Percentiles rank a stretch among this genome's conserved stretches.
phyloP scores from a whole-genome alignment of 1,140 invertebrate genomes.

The Papilio aristodemus region DNA sequence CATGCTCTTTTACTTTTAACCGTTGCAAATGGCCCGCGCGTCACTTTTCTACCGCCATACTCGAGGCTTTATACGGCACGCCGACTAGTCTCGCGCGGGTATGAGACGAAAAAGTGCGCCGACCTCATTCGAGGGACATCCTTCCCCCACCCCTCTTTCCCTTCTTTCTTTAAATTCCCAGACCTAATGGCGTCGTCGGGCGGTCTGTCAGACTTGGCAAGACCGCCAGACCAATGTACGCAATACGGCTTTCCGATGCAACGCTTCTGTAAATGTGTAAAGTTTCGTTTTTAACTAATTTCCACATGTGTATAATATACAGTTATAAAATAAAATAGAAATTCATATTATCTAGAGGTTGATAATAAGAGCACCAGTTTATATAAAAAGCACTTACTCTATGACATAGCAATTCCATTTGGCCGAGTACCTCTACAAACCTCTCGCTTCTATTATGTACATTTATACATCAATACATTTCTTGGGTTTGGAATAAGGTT shows the following conservation, averaged over 20 bases:
- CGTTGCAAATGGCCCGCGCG: slow-evolving; percentile 32
- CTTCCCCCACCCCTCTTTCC: slow-evolving; percentile 35
- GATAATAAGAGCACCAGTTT: too few species aligned
- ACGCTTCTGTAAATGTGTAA: neutral
- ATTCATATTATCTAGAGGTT: too few species aligned
- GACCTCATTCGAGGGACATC: slow-evolving; percentile 49
- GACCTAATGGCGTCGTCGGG: slow-evolving; percentile 49
- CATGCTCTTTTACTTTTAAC: slow-evolving; percentile 30
- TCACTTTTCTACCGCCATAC: slow-evolving; percentile 28
- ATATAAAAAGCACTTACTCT: too few species aligned
- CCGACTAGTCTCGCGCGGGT: slow-evolving; percentile 49
- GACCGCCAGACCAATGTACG: slow-evolving; percentile 43
- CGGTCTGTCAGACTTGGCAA: slow-evolving; percentile 42
- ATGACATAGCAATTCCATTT: too few species aligned
- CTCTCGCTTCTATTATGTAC: too few species aligned
- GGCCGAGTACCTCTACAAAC: too few species aligned
- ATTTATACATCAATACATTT: too few species aligned
- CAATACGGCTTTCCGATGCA: slow-evolving; percentile 36
- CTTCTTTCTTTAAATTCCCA: slow-evolving; percentile 35
- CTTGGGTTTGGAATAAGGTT: too few species aligned
- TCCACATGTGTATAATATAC: too few species aligned
- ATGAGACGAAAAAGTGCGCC: slow-evolving; percentile 58
- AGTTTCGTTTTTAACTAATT: too few species aligned
- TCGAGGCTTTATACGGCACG: slow-evolving; percentile 36
- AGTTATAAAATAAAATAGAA: too few species aligned